Evolutionary conservation across 2,888 invertebrate species (phyloP).

Genomic region (Pyrochroa serraticornis): DNA sequence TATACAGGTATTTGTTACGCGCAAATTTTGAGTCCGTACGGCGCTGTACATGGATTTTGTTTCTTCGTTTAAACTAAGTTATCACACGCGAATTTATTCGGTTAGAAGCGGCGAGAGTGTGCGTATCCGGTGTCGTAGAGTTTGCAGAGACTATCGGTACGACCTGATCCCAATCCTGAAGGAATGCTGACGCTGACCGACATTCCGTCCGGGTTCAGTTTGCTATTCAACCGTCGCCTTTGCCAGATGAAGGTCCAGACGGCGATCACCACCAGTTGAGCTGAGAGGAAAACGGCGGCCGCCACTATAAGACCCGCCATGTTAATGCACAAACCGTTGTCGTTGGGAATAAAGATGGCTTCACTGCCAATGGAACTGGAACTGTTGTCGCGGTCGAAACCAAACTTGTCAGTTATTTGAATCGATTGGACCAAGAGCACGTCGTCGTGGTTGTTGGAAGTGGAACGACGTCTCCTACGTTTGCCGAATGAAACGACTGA

Average conservation of each 20-base stretch:
- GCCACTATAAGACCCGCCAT: conserved; percentile 83
- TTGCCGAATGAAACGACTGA: conserved; percentile 85
- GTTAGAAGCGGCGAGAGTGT: conserved; percentile 65
- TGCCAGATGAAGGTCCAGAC: conserved; percentile 91
- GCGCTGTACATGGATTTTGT: conserved; percentile 18
- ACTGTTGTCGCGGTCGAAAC: conserved; percentile 74
- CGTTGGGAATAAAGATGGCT: conserved; percentile 72
- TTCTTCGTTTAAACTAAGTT: conserved; percentile 6
- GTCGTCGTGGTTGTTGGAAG: conserved; percentile 70
- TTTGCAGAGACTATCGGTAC: conserved; percentile 81
- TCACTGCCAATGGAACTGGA: conserved; percentile 64
- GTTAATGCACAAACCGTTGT: conserved; percentile 72
- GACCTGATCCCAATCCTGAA: conserved; percentile 61
- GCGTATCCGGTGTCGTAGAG: conserved; percentile 86
- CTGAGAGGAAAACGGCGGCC: conserved; percentile 83
- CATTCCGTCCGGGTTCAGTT: conserved; percentile 68
- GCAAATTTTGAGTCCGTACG: conserved; percentile 30
- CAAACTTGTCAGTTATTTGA: conserved; percentile 91
- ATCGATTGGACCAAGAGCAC: conserved; percentile 88
- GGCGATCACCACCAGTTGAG: conserved; percentile 84
- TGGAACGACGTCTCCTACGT: conserved; percentile 70
- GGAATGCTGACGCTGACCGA: conserved; percentile 70
- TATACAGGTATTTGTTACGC: conserved; percentile 40
- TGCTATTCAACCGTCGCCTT: conserved; percentile 64
- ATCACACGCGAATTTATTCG: conserved; percentile 33